Evolutionary conservation across 2,888 invertebrate species (phyloP).

Genomic region (Nemotelus pantherinus): DNA sequence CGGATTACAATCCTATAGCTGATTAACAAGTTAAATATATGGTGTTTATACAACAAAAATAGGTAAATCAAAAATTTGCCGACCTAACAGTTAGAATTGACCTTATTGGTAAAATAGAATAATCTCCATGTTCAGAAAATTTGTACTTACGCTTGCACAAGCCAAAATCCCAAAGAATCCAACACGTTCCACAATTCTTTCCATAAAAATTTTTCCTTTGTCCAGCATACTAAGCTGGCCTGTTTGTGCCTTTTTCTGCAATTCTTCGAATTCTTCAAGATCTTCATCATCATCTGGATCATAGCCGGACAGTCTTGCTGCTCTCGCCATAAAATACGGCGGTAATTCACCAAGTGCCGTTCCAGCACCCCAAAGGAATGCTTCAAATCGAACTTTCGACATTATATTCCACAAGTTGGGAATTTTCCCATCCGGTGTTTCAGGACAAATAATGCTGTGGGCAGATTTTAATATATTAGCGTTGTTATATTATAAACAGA

Average conservation of each 20-base stretch:
- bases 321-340: constrained; percentile 99
- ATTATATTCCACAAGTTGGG: constrained; percentile 93
- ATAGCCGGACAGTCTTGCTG: constrained; percentile 77
- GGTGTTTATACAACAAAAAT: no score
- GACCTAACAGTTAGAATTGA: no score
- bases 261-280: constrained; percentile 77
- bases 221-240: constrained; percentile 74
- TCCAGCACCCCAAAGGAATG: constrained; percentile 97
- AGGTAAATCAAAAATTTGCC: no score
- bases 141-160: constrained; percentile 84
- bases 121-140: not conserved
- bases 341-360: constrained; percentile 99
- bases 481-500: not conserved
- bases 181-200: constrained; percentile 89
- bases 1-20: no score
- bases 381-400: constrained; percentile 93
- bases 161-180: constrained; percentile 96
- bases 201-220: constrained; percentile 85
- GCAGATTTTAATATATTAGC: constrained; percentile 23
- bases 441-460: constrained; percentile 90
- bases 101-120: no score
- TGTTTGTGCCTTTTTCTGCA: constrained; percentile 71
- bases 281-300: constrained; percentile 75
- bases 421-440: constrained; percentile 69
- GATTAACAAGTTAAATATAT: no score